Evolutionary conservation across 2,888 invertebrate species (phyloP).

Genomic region (Hartigia nigra): DNA sequence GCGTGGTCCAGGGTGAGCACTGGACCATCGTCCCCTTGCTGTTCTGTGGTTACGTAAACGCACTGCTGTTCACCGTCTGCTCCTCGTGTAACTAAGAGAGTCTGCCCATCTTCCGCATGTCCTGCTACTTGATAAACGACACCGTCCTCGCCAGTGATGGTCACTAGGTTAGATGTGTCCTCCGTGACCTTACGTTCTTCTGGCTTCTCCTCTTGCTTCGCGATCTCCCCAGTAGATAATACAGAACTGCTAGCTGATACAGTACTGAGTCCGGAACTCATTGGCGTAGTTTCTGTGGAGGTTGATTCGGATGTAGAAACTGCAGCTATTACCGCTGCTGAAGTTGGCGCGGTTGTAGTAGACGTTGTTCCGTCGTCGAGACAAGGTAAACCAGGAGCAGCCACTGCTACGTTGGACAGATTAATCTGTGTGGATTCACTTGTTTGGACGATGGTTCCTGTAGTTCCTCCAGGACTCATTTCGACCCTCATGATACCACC

Average conservation of each 20-base stretch:
- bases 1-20: constrained; percentile 71
- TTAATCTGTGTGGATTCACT: constrained; percentile 51
- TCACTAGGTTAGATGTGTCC: constrained; percentile 72
- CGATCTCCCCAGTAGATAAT: constrained; percentile 22
- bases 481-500: constrained; percentile 62
- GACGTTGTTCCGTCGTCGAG: constrained; percentile 52
- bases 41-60: constrained; percentile 72
- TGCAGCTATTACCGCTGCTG: not conserved
- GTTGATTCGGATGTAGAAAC: constrained; percentile 3
- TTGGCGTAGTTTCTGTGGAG: constrained; percentile 31
- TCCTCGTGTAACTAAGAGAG: constrained; percentile 78
- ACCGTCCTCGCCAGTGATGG: constrained; percentile 88
- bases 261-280: constrained; percentile 18
- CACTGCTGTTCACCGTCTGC: constrained; percentile 82
- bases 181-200: constrained; percentile 71
- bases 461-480: constrained; percentile 75
- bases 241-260: constrained; percentile 25
- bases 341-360: constrained; percentile 13
- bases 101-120: constrained; percentile 84
- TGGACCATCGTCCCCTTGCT: constrained; percentile 68
- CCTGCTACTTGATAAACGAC: constrained; percentile 82
- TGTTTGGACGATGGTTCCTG: constrained; percentile 70
- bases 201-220: constrained; percentile 69
- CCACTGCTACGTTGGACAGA: constrained; percentile 40
- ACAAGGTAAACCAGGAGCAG: constrained; percentile 59